These are phyloP conservation scores for Schizothorax lantsangensis DNA, from an alignment of 2,797 vertebrate species.

Conservation along the genomic window DNA sequence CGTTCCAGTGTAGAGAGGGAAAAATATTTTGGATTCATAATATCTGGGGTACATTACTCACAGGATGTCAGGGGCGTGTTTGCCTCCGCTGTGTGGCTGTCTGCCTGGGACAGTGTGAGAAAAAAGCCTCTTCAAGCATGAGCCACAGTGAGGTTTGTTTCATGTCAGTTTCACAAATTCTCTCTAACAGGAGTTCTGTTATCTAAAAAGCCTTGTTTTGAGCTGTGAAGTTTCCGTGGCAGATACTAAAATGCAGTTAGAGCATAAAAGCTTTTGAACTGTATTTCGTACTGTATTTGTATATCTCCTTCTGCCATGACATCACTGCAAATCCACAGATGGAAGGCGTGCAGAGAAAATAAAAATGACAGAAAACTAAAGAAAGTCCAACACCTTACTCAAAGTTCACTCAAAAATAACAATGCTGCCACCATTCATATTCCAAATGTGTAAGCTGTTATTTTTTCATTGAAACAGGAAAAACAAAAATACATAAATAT, in stretches of 20 bases:
- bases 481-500: background rate
- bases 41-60: slow-evolving; percentile 33
- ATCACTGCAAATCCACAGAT: background rate
- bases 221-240: background rate
- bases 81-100: background rate
- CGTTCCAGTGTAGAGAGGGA: background rate
- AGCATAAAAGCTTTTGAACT: slow-evolving; percentile 15
- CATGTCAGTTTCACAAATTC: slow-evolving; percentile 6
- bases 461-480: background rate
- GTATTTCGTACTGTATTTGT: background rate
- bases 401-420: slow-evolving; percentile 13
- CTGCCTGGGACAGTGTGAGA: slow-evolving; percentile 2
- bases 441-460: background rate
- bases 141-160: background rate
- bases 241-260: slow-evolving; percentile 11
- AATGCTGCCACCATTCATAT: background rate
- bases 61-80: slow-evolving; percentile 21
- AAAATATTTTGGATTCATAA: slow-evolving; percentile 32
- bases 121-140: background rate
- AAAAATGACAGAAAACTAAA: background rate
- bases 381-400: background rate
- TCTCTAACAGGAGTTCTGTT: background rate
- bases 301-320: background rate
- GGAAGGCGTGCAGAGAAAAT: background rate
- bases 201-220: slow-evolving; percentile 18